Percentiles rank a stretch among this genome's conserved stretches.
These are phyloP conservation scores for Alsophila aescularia DNA, from an alignment of 2,888 invertebrate genomes.

Conservation along the genomic window DNA sequence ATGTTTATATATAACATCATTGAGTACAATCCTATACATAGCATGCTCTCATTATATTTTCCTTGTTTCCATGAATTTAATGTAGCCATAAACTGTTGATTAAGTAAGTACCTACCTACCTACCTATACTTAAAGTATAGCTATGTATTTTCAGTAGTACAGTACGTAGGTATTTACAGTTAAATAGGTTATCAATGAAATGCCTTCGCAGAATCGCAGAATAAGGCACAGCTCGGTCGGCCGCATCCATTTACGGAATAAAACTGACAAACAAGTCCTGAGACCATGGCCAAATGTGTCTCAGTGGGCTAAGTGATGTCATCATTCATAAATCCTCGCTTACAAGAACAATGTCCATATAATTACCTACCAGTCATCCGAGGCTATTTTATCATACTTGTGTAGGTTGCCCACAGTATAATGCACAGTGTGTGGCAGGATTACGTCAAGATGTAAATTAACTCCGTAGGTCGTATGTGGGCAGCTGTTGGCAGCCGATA, in stretches of 20 bases:
- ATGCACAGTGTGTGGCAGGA: constrained; percentile 13
- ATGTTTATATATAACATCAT: too few relatives aligned
- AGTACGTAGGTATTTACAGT: neutral
- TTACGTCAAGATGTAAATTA: constrained; percentile 41
- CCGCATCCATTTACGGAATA: constrained; percentile 34
- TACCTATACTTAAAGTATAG: too few relatives aligned
- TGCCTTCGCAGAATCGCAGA: constrained; percentile 20
- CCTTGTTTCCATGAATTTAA: too few relatives aligned
- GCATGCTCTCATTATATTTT: too few relatives aligned
- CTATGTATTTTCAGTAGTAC: neutral
- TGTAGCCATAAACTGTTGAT: neutral
- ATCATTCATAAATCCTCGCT: constrained; percentile 48
- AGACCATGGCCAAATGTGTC: constrained; percentile 43
- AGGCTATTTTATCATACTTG: constrained; percentile 19
- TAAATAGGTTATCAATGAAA: constrained; percentile 27
- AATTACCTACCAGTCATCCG: neutral
- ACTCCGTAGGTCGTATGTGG: constrained; percentile 33
- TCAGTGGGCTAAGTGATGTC: constrained; percentile 48
- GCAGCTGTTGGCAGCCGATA: constrained; percentile 23
- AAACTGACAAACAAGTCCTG: constrained; percentile 26
- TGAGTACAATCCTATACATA: too few relatives aligned
- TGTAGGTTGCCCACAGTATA: neutral
- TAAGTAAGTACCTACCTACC: too few relatives aligned
- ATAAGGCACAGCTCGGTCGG: neutral
- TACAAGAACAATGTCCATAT: constrained; percentile 11